A percentile compares a stretch with the other conserved stretches of the same genome.
Conservation (phyloP, 2,888 invertebrate species). For the Chrysina gloriosa region DNA sequence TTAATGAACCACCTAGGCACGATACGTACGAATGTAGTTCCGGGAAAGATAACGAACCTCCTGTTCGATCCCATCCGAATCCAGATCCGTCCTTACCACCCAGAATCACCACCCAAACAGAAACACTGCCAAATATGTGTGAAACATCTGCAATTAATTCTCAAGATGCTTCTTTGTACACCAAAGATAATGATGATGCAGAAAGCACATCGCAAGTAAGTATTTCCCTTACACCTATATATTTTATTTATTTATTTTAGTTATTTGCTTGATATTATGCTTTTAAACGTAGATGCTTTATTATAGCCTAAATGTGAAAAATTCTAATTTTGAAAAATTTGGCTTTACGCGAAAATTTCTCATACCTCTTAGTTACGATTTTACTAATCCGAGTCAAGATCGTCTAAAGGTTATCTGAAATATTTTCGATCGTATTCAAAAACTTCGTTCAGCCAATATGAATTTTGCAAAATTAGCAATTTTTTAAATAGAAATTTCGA, state of each 20-base stretch:
- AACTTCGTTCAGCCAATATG: too few species aligned
- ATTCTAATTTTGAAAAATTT: not conserved
- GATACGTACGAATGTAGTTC: conserved; percentile 1
- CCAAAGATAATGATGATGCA: conserved; percentile 53
- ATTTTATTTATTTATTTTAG: not conserved
- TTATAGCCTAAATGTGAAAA: conserved; percentile 9
- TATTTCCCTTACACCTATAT: conserved; percentile 46
- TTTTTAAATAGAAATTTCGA: too few species aligned
- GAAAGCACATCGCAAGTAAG: conserved; percentile 56
- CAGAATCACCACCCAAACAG: conserved; percentile 39
- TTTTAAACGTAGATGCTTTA: not conserved
- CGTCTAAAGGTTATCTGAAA: too few species aligned
- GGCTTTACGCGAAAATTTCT: too few species aligned
- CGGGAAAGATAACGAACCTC: not conserved
- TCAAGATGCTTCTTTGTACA: conserved; percentile 58
- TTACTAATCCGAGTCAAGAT: too few species aligned
- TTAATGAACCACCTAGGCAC: conserved; percentile 6
- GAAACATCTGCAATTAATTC: conserved; percentile 58
- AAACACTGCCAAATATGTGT: conserved; percentile 56
- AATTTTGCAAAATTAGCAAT: too few species aligned
- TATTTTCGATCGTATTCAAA: too few species aligned
- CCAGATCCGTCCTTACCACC: conserved; percentile 31
- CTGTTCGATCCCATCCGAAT: not conserved
- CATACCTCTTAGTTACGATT: too few species aligned
- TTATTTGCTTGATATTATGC: conserved; percentile 23